Evolutionary conservation across 2,113 vertebrate genomes (phyloP), one percentile per base, ranked within the genome.

Genomic region (Myrmecobius fasciatus): DNA sequence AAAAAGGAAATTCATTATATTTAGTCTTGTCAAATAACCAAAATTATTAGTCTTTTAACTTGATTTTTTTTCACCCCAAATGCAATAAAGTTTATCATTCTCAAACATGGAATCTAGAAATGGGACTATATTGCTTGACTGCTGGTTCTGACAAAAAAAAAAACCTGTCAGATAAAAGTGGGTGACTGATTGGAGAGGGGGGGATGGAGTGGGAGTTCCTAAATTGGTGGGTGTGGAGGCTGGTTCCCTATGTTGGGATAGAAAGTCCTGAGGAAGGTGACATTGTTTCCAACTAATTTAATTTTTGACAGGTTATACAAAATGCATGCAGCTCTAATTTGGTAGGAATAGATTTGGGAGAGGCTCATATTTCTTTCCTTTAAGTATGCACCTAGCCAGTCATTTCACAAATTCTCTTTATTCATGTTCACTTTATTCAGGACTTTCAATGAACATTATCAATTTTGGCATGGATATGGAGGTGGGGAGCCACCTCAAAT

Each of bases 81-180:
- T 97, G 97, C 97, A 97, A 97, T 96, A 94, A 98, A 98, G 97
- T 98, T 98, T 97, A 98, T 97, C 48, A 96, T 98, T 98, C 97
- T 98, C 97, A 98, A 98, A 97, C 97, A 97, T 97, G 97, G 97
- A 98, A 98, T 98, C 98, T 98, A 98, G 97, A 98, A 98, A 98
- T 97, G 96, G 98, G 98, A 98, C 98, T 98, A 97, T 98, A 97
- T 98, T 98, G 98, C 96, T 98, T 98, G 98, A 98, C 98, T 98
- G 97, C 97, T 97, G 93, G 52, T 98, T 97, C 98, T 98, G 97
- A 98, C 98, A 98, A 99, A 98, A 98, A 99, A 96, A 98, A 98
- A 98, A 26, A 26, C 9, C 98, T 98, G 97, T 98, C 98, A 98
- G 97, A 97, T 98, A 92, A 98, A 97, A 96, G 95, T 95, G 96